Conservation (phyloP, 1,140 invertebrate species). For the Paraescarpia echinospica region DNA sequence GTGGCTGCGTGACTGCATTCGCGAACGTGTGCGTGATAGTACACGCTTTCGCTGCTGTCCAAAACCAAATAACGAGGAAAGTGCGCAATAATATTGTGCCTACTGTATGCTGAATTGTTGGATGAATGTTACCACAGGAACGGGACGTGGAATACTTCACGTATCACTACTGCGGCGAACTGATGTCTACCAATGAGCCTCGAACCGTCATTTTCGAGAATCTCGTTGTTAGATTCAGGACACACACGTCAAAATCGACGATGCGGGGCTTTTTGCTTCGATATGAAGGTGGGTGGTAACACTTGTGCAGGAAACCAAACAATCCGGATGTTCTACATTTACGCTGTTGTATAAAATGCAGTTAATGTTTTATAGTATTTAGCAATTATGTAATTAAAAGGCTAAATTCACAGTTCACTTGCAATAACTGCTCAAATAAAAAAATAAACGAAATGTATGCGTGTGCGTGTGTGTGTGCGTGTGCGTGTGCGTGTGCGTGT, state of each 20-base stretch:
- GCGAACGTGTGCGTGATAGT: neutral
- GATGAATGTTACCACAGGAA: neutral
- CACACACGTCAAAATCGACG: neutral
- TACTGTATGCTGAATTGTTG: neutral
- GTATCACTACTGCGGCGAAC: neutral
- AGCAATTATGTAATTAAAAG: too few relatives aligned
- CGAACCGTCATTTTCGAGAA: neutral
- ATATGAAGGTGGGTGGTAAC: neutral
- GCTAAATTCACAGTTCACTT: too few relatives aligned
- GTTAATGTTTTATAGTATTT: neutral
- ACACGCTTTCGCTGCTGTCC: neutral
- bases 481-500: too few relatives aligned
- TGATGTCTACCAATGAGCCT: neutral
- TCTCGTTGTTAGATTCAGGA: neutral
- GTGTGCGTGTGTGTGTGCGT: too few relatives aligned
- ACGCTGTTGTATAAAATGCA: neutral
- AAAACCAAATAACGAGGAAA: neutral
- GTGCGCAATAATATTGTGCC: neutral
- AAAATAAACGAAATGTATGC: too few relatives aligned
- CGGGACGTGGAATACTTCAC: neutral
- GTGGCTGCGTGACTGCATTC: too few relatives aligned
- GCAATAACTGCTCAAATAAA: too few relatives aligned
- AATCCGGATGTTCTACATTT: neutral
- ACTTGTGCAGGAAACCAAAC: neutral
- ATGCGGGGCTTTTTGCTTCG: neutral